Conservation (phyloP, 2,888 invertebrate species). For the Drosophila paracracens region DNA sequence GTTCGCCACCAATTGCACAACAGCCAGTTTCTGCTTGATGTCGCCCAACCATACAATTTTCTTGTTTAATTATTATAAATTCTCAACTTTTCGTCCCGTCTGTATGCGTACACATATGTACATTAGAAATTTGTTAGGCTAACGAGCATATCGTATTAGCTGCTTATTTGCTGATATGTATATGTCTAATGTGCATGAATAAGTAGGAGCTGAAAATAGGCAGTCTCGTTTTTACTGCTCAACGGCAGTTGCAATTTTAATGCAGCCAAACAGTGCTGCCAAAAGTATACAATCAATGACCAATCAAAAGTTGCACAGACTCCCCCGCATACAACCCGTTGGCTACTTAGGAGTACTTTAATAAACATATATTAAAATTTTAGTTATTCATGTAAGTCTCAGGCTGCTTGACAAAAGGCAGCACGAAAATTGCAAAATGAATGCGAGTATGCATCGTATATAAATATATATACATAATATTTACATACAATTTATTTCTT, state of each 20-base stretch:
- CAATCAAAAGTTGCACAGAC: slow-evolving; percentile 71
- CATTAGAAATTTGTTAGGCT: slow-evolving; percentile 8
- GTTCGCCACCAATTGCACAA: neutral
- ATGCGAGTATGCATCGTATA: slow-evolving; percentile 5
- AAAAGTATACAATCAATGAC: slow-evolving; percentile 74
- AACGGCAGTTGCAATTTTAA: slow-evolving; percentile 64
- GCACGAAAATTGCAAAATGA: slow-evolving; percentile 64
- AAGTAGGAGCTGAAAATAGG: slow-evolving; percentile 29
- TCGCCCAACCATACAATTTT: slow-evolving; percentile 9
- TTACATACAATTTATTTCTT: slow-evolving; percentile 8
- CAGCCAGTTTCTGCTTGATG: slow-evolving; percentile 14
- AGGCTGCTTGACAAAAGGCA: slow-evolving; percentile 64
- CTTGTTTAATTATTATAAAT: slow-evolving; percentile 45
- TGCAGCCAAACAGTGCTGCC: slow-evolving; percentile 59
- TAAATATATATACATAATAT: neutral
- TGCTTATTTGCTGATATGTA: slow-evolving; percentile 61
- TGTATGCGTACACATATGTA: slow-evolving; percentile 2
- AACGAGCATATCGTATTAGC: slow-evolving; percentile 44
- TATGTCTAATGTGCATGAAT: slow-evolving; percentile 68
- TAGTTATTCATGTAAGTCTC: slow-evolving; percentile 79
- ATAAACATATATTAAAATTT: slow-evolving; percentile 81
- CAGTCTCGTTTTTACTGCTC: slow-evolving; percentile 45
- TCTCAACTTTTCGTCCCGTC: slow-evolving; percentile 13
- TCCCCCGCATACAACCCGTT: slow-evolving; percentile 1
- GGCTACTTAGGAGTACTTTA: slow-evolving; percentile 71